Evolutionary conservation across 2,888 invertebrate genomes (phyloP), one percentile per base, ranked within the genome.

Genomic region (Apodemia mormo): DNA sequence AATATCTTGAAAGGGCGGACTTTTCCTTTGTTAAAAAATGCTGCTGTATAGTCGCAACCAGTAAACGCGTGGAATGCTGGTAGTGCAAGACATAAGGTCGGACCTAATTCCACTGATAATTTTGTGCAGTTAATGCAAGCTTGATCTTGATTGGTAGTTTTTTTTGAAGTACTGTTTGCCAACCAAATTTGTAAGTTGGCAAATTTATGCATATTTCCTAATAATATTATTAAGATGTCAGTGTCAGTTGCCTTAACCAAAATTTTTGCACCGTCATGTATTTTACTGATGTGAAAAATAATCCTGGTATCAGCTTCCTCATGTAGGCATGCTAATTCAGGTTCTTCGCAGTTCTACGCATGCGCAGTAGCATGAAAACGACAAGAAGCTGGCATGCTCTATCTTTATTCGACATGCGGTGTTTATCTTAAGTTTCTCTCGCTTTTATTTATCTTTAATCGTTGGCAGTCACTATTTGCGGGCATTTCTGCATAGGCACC

Each of bases 1-100:
- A 58, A 58, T 58, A 58, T 58, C 30, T 58, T 61, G 61, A 61
- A 61, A 61, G 33, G 61, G 33, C 61, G 61, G 61, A 61, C 61
- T 61, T 61, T 61, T 61, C 65, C 45, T 49, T 68, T 61, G 61
- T 61, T 61, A 30, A 61, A 71, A 52, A 72, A 71, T 22, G 73
- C 70, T 68, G 73, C 30, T 43, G 68, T 68, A 7, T 68, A 49
- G 29, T 68, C 61, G 45, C 70, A 43, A 54, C 67, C 67, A 14
- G 70, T 74, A 54, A 67, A 49, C 54, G 82, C 82, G 67, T 83
- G 81, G 61, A 81, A 79, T 49, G 72, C 74, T 49, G 81, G 79
- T 71, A 82, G 65, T 61, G 76, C 76, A 72, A 72, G 68, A 33
- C 67, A 79, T 68, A 80, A 70, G 45, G 65, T 65, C 49, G 40